These are phyloP conservation scores for Troides aeacus DNA, from an alignment of 2,888 invertebrate species.

Conservation along the genomic window DNA sequence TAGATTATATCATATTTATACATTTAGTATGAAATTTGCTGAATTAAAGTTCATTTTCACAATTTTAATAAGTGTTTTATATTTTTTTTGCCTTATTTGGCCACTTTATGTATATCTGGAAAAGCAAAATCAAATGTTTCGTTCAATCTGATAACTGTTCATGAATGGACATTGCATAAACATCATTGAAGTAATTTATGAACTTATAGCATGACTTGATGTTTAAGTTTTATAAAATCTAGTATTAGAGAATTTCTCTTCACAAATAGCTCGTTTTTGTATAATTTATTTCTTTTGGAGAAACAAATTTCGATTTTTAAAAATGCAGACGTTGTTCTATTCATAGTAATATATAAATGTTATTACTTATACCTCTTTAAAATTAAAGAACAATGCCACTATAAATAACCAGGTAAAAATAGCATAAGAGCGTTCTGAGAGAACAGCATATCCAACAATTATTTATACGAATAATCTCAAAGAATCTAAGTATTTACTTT, in stretches of 20 bases:
- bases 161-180: neutral
- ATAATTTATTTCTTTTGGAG: neutral
- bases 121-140: neutral
- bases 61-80: constrained; percentile 69
- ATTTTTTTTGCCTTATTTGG: constrained; percentile 32
- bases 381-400: neutral
- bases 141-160: neutral
- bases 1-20: constrained; percentile 80
- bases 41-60: constrained; percentile 81
- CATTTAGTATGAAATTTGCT: constrained; percentile 81
- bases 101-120: neutral
- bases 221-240: neutral
- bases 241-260: neutral
- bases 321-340: neutral
- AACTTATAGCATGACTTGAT: neutral
- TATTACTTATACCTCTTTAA: neutral
- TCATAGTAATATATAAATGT: too few relatives aligned
- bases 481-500: neutral
- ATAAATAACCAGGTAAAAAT: neutral
- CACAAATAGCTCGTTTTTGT: neutral
- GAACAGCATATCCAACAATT: neutral
- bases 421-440: neutral
- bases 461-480: neutral
- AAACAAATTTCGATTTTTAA: neutral
- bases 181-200: neutral